Conservation (phyloP, 2,888 invertebrate genomes). For the Drosophila kambysellisi region DNA sequence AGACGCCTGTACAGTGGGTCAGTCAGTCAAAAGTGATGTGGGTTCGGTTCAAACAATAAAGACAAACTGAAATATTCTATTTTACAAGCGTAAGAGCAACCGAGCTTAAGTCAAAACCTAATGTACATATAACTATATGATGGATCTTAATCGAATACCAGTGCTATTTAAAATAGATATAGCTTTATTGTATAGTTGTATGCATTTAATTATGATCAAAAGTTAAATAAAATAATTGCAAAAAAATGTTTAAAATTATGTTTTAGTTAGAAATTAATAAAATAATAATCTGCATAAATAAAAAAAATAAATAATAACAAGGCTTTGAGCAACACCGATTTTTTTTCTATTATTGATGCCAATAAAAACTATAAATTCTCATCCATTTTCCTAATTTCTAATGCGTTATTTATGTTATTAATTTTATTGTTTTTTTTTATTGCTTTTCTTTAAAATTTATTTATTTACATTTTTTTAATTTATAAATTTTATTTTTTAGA, state of each 20-base stretch:
- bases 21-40: neutral
- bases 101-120: neutral
- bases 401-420: neutral
- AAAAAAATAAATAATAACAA: neutral
- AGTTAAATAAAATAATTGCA: neutral
- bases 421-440: neutral
- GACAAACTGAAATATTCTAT: neutral
- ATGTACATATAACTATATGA: too few species aligned
- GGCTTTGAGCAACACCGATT: neutral
- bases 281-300: neutral
- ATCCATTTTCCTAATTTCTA: neutral
- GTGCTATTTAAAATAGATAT: neutral
- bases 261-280: neutral
- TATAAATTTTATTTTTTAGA: neutral
- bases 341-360: neutral
- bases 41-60: neutral
- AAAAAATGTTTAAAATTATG: neutral
- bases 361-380: neutral
- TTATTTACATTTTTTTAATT: neutral
- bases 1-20: constrained; percentile 39
- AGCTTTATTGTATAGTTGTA: neutral
- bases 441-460: neutral
- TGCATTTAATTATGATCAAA: neutral
- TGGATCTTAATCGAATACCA: neutral
- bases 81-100: neutral